Conservation (phyloP, 1,140 invertebrate species). For the Dendroctonus valens region DNA sequence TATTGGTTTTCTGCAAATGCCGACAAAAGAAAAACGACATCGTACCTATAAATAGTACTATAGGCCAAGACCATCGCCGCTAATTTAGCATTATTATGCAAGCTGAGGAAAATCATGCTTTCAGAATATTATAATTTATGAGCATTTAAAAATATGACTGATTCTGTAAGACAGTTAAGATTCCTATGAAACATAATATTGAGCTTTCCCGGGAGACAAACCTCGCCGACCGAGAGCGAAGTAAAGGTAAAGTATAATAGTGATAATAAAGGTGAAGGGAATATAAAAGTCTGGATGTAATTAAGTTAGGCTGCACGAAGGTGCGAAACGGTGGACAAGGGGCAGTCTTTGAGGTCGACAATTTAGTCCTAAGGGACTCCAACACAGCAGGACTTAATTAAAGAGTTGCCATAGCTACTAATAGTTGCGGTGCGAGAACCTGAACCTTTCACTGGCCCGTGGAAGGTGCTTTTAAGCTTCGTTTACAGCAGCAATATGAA, state of each 20-base stretch:
- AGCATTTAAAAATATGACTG: too few relatives aligned
- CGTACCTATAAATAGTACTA: too few relatives aligned
- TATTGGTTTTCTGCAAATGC: too few relatives aligned
- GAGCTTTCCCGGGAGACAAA: constrained; percentile 7
- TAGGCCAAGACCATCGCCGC: too few relatives aligned
- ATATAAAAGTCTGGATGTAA: constrained; percentile 39
- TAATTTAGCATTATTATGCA: too few relatives aligned
- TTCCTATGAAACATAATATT: constrained; percentile 6
- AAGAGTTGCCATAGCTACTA: constrained; percentile 47
- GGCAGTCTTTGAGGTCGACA: constrained; percentile 43
- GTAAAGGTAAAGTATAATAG: constrained; percentile 42
- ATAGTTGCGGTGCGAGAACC: constrained; percentile 41
- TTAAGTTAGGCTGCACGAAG: constrained; percentile 39
- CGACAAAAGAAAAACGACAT: too few relatives aligned
- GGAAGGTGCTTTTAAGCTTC: constrained; percentile 23
- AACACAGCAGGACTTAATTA: constrained; percentile 42
- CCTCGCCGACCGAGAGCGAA: constrained; percentile 17
- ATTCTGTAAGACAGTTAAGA: neutral
- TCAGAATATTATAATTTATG: too few relatives aligned
- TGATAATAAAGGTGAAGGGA: constrained; percentile 43
- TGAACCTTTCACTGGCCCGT: constrained; percentile 34
- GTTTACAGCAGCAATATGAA: constrained; percentile 7
- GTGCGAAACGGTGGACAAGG: constrained; percentile 40
- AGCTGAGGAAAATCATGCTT: too few relatives aligned
- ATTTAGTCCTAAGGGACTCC: constrained; percentile 33